Evolutionary conservation across 2,797 vertebrate species (phyloP).

Genomic region (Sphenodon punctatus): DNA sequence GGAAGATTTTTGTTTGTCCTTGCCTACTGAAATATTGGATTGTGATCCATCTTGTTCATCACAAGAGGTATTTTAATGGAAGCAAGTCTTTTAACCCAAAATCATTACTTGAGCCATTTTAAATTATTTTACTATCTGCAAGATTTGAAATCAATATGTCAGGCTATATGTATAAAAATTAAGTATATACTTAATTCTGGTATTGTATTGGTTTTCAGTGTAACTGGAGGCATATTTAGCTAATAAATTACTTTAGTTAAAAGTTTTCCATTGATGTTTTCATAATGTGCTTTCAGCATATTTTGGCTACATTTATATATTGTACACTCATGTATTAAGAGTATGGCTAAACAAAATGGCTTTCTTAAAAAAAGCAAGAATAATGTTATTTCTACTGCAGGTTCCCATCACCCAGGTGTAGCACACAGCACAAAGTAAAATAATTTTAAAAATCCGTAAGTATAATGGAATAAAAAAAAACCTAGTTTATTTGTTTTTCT

Average conservation of each 20-base stretch:
- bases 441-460: neutral
- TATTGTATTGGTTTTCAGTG: constrained; percentile 7
- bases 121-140: constrained; percentile 7
- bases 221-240: constrained; percentile 17
- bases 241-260: constrained; percentile 9
- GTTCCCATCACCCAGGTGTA: neutral
- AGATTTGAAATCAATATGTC: constrained; percentile 44
- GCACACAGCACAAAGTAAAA: neutral
- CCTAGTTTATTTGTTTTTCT: too few species aligned
- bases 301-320: constrained; percentile 7
- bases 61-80: constrained; percentile 6
- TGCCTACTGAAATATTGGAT: neutral
- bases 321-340: neutral
- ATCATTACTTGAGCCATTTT: constrained; percentile 40
- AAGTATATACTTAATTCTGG: constrained; percentile 14
- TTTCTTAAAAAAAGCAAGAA: neutral
- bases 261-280: constrained; percentile 16
- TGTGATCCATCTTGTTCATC: neutral
- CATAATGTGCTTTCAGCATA: constrained; percentile 2
- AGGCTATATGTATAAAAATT: constrained; percentile 6
- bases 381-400: neutral
- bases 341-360: neutral
- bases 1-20: neutral
- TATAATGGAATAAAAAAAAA: neutral
- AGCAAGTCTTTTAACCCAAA: constrained; percentile 39